A percentile compares a stretch with the other conserved stretches of the same genome.
Conservation (phyloP, 2,888 invertebrate genomes). For the Eumacrocentrus americanus region DNA sequence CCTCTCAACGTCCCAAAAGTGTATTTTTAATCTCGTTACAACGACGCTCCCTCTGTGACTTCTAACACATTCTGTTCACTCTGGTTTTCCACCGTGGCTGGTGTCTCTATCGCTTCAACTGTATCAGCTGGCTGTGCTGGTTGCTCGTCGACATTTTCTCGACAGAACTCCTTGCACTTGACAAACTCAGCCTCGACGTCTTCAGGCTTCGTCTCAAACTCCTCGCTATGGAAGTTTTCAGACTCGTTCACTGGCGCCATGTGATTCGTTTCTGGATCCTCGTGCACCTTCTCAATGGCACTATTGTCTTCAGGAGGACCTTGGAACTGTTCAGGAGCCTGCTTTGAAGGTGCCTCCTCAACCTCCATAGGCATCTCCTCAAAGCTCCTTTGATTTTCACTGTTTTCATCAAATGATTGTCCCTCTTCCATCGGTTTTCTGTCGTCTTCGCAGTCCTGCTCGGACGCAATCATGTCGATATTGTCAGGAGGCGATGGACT, state of each 20-base stretch:
- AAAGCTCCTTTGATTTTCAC: neutral
- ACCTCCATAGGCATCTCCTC: neutral
- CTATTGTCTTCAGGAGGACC: neutral
- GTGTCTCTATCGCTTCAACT: constrained; percentile 10
- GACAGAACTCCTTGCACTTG: neutral
- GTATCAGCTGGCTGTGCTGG: neutral
- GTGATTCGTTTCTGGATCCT: constrained; percentile 20
- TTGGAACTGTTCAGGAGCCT: neutral
- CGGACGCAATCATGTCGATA: constrained; percentile 23
- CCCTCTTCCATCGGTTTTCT: constrained; percentile 16
- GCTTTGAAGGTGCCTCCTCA: neutral
- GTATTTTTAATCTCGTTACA: constrained; percentile 33
- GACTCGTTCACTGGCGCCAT: constrained; percentile 1
- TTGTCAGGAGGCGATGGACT: constrained; percentile 43
- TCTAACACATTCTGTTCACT: constrained; percentile 4
- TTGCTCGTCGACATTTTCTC: neutral
- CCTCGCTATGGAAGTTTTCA: constrained; percentile 16
- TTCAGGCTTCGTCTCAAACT: neutral
- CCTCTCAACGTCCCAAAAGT: constrained; percentile 32
- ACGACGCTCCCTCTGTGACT: constrained; percentile 19
- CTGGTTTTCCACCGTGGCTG: constrained; percentile 12
- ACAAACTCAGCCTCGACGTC: constrained; percentile 5
- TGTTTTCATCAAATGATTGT: neutral
- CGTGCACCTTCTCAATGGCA: constrained; percentile 3
- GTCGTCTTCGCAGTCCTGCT: constrained; percentile 31